A percentile compares a stretch with the other conserved stretches of the same genome.
These are phyloP conservation scores for Bambusicola thoracicus DNA, from an alignment of 2,113 vertebrate genomes.

Conservation along the genomic window DNA sequence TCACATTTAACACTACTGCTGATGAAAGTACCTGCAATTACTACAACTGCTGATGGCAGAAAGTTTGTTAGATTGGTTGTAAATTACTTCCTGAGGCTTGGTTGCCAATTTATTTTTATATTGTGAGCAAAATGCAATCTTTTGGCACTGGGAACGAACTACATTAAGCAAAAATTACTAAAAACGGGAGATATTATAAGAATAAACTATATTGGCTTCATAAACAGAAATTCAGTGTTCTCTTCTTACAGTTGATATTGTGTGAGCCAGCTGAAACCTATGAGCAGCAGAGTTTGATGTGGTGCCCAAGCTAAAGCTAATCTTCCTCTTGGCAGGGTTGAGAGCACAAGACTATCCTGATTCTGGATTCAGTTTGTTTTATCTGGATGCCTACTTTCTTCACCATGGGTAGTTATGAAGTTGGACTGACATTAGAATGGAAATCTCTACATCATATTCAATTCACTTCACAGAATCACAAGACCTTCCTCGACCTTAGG, in stretches of 20 bases:
- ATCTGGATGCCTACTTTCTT: constrained; percentile 2
- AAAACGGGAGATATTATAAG: constrained; percentile 48
- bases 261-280: not conserved
- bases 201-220: constrained; percentile 10
- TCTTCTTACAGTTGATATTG: not conserved
- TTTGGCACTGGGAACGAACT: constrained; percentile 30
- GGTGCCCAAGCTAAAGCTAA: not conserved
- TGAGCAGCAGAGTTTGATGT: not conserved
- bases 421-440: not conserved
- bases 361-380: constrained; percentile 14
- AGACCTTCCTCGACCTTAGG: not conserved
- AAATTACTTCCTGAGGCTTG: constrained; percentile 52
- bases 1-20: constrained; percentile 61
- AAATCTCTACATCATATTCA: not conserved
- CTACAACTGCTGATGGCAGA: constrained; percentile 59
- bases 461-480: not conserved
- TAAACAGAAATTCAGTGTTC: constrained; percentile 43
- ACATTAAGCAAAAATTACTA: constrained; percentile 51
- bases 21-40: constrained; percentile 70
- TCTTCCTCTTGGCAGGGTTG: constrained; percentile 24
- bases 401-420: not conserved
- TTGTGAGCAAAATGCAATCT: constrained; percentile 40
- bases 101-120: constrained; percentile 18
- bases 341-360: not conserved
- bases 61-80: constrained; percentile 36